A percentile compares a stretch with the other conserved stretches of the same genome.
Evolutionary conservation across 2,113 vertebrate species (phyloP).

Genomic region (Actinemys pallida): DNA sequence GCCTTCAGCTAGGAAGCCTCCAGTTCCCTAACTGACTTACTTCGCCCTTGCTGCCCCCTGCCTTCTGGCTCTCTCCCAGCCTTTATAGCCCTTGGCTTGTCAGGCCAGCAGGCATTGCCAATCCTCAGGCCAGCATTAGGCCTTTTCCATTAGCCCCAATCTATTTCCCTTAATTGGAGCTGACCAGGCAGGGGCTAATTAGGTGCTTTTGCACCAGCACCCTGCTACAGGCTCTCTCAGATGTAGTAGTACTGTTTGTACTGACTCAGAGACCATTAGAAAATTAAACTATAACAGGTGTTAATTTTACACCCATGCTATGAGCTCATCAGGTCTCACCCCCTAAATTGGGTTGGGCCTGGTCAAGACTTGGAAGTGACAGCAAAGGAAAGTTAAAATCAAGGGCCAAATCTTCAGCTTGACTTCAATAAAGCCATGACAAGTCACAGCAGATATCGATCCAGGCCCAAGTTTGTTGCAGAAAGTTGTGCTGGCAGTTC

Average conservation of each 20-base stretch:
- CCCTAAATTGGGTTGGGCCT: not conserved
- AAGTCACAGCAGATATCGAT: not conserved
- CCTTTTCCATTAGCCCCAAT: no score
- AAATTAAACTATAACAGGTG: not conserved
- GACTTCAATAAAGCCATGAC: not conserved
- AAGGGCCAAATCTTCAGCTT: not conserved
- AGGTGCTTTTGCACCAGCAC: no score
- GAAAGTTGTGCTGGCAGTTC: fast-evolving
- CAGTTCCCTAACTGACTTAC: no score
- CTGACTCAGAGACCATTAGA: not conserved
- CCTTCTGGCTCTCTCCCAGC: no score
- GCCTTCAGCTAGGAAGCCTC: no score
- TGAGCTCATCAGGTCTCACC: not conserved
- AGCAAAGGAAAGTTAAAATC: not conserved
- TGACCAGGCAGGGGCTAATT: no score
- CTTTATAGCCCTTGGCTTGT: no score
- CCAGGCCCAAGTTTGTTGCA: not conserved
- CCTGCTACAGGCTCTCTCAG: not conserved
- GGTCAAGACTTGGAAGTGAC: not conserved
- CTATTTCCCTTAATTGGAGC: no score
- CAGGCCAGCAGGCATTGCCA: no score
- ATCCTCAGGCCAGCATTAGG: no score
- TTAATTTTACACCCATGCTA: not conserved
- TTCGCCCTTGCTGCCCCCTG: no score
- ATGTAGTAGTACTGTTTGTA: not conserved